Evolutionary conservation across 2,797 vertebrate genomes (phyloP).

Genomic region (Cuculus canorus): DNA sequence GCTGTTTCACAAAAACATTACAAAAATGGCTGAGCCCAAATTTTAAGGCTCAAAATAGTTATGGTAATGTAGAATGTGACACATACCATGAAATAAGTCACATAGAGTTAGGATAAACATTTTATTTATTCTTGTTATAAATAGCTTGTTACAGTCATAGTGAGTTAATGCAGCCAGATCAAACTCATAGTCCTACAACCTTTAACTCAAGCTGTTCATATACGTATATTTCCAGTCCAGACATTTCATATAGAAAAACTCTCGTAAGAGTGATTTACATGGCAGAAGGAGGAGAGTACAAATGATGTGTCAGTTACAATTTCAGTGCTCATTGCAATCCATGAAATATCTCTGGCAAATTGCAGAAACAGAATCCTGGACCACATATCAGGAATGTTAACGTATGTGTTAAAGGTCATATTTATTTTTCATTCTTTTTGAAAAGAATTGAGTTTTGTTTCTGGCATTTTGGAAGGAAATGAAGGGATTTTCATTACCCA

Average conservation of each 20-base stretch:
- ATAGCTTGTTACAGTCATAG: neutral
- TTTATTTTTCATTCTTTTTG: neutral
- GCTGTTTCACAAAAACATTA: neutral
- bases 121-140: neutral
- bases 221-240: neutral
- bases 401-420: neutral
- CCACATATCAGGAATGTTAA: constrained; percentile 2
- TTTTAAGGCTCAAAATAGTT: neutral
- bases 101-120: neutral
- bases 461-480: neutral
- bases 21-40: neutral
- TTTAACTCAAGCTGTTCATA: neutral
- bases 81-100: neutral
- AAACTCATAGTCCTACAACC: neutral
- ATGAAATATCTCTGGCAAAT: neutral
- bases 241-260: neutral
- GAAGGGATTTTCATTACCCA: neutral
- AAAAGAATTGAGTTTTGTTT: neutral
- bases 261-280: neutral
- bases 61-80: neutral
- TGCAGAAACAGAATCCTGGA: neutral
- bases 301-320: neutral
- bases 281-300: constrained; percentile 4
- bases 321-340: neutral
- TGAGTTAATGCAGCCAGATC: neutral